phyloP scores from a whole-genome alignment of 2,797 vertebrate genomes.

The Meda fulgida region DNA sequence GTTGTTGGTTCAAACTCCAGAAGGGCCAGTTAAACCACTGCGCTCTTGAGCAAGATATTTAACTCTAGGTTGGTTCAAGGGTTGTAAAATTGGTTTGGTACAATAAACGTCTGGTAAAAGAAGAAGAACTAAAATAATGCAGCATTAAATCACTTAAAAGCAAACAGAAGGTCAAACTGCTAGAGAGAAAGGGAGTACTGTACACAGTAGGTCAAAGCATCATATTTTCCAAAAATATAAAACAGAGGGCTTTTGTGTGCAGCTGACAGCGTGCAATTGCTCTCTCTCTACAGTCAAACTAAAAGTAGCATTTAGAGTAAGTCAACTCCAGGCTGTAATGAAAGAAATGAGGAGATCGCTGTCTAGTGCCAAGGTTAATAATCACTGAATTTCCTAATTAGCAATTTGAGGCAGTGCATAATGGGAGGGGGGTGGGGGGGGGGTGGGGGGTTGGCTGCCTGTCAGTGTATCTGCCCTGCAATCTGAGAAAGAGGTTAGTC shows the following conservation, averaged over 20 bases:
- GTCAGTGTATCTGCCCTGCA: slow-evolving; percentile 6
- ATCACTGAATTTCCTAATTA: slow-evolving; percentile 72
- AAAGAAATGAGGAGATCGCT: slow-evolving; percentile 63
- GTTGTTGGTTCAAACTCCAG: background rate
- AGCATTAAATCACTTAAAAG: background rate
- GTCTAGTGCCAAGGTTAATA: slow-evolving; percentile 69
- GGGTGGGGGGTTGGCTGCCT: background rate
- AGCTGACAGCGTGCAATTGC: background rate
- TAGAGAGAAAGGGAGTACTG: background rate
- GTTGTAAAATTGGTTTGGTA: background rate
- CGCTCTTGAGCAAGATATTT: background rate
- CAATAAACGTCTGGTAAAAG: background rate
- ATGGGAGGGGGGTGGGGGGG: background rate
- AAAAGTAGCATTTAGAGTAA: slow-evolving; percentile 37
- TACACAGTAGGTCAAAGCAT: background rate
- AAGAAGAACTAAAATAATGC: background rate
- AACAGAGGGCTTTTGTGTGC: slow-evolving; percentile 25
- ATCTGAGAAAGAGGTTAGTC: slow-evolving; percentile 14
- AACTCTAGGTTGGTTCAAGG: background rate
- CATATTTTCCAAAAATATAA: slow-evolving; percentile 16
- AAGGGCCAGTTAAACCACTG: background rate
- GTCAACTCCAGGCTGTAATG: slow-evolving; percentile 44
- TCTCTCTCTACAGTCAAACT: slow-evolving; percentile 33
- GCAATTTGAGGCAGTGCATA: slow-evolving; percentile 61
- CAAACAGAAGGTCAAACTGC: slow-evolving; percentile 1